These are phyloP conservation scores for Agrochola litura DNA, from an alignment of 2,888 invertebrate species.

Conservation along the genomic window DNA sequence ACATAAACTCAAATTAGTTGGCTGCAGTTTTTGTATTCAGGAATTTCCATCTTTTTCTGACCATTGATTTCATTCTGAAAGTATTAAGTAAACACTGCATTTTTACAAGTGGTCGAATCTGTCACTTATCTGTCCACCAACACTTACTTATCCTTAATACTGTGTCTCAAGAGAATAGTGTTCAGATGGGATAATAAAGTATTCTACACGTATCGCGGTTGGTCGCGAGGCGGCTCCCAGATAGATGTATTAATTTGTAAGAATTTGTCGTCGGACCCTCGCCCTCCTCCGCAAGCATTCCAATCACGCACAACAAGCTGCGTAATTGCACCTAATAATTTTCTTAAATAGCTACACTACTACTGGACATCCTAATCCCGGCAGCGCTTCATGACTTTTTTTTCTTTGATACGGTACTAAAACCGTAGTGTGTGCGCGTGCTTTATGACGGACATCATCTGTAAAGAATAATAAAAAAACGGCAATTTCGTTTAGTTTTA, in stretches of 20 bases:
- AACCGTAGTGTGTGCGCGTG: constrained; percentile 49
- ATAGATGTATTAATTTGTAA: constrained; percentile 91
- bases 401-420: constrained; percentile 60
- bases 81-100: not conserved
- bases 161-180: constrained; percentile 73
- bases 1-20: not conserved
- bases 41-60: not conserved
- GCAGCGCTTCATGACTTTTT: constrained; percentile 36
- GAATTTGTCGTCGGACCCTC: constrained; percentile 89
- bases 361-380: constrained; percentile 58
- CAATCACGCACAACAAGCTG: constrained; percentile 90
- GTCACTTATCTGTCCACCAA: constrained; percentile 43
- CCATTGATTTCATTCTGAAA: not conserved
- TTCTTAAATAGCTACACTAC: constrained; percentile 86
- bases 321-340: constrained; percentile 90
- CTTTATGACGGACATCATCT: constrained; percentile 72
- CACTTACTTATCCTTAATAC: constrained; percentile 77
- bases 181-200: constrained; percentile 83
- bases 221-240: constrained; percentile 81
- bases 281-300: constrained; percentile 80
- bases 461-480: constrained; percentile 75
- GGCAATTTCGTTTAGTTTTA: constrained; percentile 75
- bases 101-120: constrained; percentile 33
- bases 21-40: not conserved
- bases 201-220: constrained; percentile 86